phyloP scores from a whole-genome alignment of 2,113 vertebrate species.

The Oryzias woworae region DNA sequence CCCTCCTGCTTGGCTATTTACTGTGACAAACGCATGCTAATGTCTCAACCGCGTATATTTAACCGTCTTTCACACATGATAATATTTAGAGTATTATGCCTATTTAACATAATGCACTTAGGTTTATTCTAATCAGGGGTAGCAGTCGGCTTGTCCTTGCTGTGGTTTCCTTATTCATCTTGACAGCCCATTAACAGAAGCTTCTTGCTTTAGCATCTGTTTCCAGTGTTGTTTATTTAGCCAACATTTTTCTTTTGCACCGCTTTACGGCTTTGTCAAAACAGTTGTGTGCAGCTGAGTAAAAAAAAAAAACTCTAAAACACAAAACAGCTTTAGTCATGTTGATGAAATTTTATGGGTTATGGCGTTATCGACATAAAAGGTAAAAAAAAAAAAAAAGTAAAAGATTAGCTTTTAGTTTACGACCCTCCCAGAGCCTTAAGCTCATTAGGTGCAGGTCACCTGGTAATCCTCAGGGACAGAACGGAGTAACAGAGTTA shows the following conservation, averaged over 20 bases:
- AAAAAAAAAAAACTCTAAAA: not conserved
- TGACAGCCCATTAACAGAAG: constrained; percentile 29
- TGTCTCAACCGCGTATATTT: no score
- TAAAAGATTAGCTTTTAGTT: no score
- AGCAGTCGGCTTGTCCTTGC: constrained; percentile 22
- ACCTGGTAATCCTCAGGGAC: no score
- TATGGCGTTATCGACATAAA: constrained; percentile 1
- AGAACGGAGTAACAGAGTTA: no score
- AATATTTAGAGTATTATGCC: constrained; percentile 5
- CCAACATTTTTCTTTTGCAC: constrained; percentile 10
- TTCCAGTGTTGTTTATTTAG: constrained; percentile 19
- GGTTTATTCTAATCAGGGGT: constrained; percentile 43
- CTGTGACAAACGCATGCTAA: no score
- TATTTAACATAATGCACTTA: constrained; percentile 32
- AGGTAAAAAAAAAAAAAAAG: not conserved
- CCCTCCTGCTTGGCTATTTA: no score
- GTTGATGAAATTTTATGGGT: constrained; percentile 13
- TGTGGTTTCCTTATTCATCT: constrained; percentile 16
- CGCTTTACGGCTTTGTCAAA: constrained; percentile 19
- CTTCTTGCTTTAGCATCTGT: constrained; percentile 35
- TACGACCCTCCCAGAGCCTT: no score
- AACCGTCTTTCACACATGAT: no score
- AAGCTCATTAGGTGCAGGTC: no score
- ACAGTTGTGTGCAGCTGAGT: constrained; percentile 4
- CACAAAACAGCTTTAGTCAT: constrained; percentile 10